Evolutionary conservation across 2,888 invertebrate genomes (phyloP).

Genomic region (Desoria tigrina): DNA sequence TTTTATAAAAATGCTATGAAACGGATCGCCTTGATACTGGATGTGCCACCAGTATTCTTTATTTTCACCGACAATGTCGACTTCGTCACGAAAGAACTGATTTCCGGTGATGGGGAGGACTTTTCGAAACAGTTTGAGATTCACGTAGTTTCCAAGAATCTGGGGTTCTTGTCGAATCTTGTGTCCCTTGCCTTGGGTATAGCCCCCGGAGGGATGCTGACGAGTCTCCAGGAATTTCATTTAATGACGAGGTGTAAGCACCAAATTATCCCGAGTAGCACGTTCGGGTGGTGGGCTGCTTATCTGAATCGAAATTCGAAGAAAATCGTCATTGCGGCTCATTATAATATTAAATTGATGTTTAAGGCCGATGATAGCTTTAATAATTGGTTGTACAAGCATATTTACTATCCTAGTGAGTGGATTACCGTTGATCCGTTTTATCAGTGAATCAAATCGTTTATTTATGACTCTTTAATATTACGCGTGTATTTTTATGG

Average conservation of each 20-base stretch:
- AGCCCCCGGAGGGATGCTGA: background rate
- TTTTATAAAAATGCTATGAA: constrained; percentile 23
- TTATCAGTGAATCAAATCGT: no score
- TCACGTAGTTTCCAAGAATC: background rate
- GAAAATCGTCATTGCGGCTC: constrained; percentile 29
- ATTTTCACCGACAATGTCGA: constrained; percentile 33
- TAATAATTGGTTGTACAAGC: background rate
- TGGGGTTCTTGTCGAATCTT: no score
- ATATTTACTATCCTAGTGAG: background rate
- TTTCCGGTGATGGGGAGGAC: background rate
- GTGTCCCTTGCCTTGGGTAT: no score
- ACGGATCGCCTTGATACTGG: constrained; percentile 11
- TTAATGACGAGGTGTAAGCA: constrained; percentile 32
- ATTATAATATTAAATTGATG: background rate
- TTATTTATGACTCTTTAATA: no score
- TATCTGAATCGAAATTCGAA: constrained; percentile 24
- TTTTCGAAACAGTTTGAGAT: constrained; percentile 12
- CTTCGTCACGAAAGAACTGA: constrained; percentile 16
- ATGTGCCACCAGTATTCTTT: constrained; percentile 18
- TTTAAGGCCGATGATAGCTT: background rate
- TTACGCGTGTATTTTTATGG: no score
- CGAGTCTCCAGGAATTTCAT: constrained; percentile 33
- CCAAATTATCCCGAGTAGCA: constrained; percentile 30
- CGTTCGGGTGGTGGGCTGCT: constrained; percentile 40
- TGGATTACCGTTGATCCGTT: background rate